Evolutionary conservation across 2,113 vertebrate species (phyloP), one percentile per base, ranked within the genome.

Genomic region (Lynx canadensis): DNA sequence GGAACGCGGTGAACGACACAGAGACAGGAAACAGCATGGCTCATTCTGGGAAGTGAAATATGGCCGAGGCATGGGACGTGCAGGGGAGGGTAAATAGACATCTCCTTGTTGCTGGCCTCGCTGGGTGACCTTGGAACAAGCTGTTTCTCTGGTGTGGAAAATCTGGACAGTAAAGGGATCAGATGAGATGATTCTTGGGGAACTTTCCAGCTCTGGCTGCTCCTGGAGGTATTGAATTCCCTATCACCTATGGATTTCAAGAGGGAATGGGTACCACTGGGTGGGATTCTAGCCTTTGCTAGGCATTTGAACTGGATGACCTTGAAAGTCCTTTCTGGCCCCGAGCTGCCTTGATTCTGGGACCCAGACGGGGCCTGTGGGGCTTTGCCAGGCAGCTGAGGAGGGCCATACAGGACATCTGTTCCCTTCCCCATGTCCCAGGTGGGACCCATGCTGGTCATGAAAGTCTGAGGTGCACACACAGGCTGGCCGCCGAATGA

Each of bases 111-210:
- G 60, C 74, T 52, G 78, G 87, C 25, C 69, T 89, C 41, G 69
- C 86, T 29, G 52, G 68, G 41, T 97, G 87, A 97, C 94, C 96
- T 97, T 92, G 91, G 57, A 45, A 81, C 65, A 88, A 95, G 90
- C 80, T 92, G 90, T 69, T 90, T 89, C 85, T 69, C 60, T 50
- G 25, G 27, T 65, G 81, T 83, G n/a, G 52, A 81, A 89, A 71
- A 88, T 82, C 80, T 92, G 57, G 66, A 71, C 36, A 65, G 65
- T 29, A 45, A 97, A 57, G 19, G 27, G 27, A 95, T 80, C 57
- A 52, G 66, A 93, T 91, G 13, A 93, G 82, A 94, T 63, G 57
- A 33, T 27, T 93, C 95, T 79, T 5, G 0, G 6, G 95, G 29
- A 83, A 16, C 36, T 92, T 86, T 71, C 38, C 8, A 94, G 87